Evolutionary conservation across 2,888 invertebrate species (phyloP), one percentile per base, ranked within the genome.

Genomic region (Rhodophaea formosa): DNA sequence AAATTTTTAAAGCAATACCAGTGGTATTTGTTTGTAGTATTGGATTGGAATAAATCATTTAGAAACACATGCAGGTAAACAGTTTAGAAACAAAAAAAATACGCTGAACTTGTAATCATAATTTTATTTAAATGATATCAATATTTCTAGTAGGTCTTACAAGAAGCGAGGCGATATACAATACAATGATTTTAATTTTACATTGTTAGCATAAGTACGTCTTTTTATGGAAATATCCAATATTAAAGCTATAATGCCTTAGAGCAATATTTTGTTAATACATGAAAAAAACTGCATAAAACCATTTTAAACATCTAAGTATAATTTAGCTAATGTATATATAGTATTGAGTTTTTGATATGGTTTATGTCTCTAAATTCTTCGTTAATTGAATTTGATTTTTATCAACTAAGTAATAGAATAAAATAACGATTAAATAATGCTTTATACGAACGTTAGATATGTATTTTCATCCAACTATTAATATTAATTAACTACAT

Each of bases 231-330:
- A 58, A 55, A 62, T 65, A 64, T 61, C 60, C 32, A 51, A 59
- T 65, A 70, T 76, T 77, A 78, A 77, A 78, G 83, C 83, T 80
- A 79, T 79, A 75, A 72, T 67, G 74, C 72, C 75, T 79, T 79
- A 74, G 69, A 75, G 77, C 76, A 68, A 70, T 72, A 72, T 54
- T 69, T 67, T 39, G 67, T 59, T 64, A 58, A 66, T 8, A 39
- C 0, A 39, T 42, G 59, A 60, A 46, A 59, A 58, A 54, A 46
- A 61, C 16, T 35, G 35, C 35, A 51, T 35, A 63, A 53, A 60
- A 62, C 49, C 59, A 51, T 59, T 55, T 58, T 49, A 60, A 60
- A 63, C n/a, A n/a, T n/a, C n/a, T 61, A 66, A 62, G 59, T 60
- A 59, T 61, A 56, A 59, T 63, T 61, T 60, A 58, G 46, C 60